Evolutionary conservation across 2,888 invertebrate species (phyloP), one percentile per base, ranked within the genome.

Genomic region (Mimachlamys varia): DNA sequence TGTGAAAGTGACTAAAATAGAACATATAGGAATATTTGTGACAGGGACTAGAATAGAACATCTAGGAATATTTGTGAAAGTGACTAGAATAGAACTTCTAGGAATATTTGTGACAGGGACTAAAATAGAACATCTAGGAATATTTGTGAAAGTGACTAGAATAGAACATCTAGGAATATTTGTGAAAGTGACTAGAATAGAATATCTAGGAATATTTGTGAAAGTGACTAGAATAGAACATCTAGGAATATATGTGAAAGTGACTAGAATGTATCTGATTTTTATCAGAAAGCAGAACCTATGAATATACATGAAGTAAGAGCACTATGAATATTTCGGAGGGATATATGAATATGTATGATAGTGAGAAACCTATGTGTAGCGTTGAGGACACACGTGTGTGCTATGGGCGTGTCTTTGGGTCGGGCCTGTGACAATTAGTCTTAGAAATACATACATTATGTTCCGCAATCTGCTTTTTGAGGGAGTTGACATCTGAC

Each of bases 401-500:
- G 76, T 76, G 76, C 27, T 76, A 33, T 76, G 76, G 76, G 76
- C 76, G 76, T 76, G 76, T 76, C 76, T 33, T 4, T 76, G 33
- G 76, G 76, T 12, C 10, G 33, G 27, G 76, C 76, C 76, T 33
- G 76, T 76, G 76, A 76, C 12, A 33, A 76, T 27, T 76, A 76
- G 76, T 33, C 76, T 27, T 76, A 76, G 76, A 76, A 53, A 33
- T 93, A 95, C 95, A 91, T 94, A 95, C 95, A 94, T 95, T 94
- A 92, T 94, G 94, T 91, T 95, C 95, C 88, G 94, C 92, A 76
- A 95, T 95, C 94, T 95, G 95, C 89, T 95, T 93, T 91, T 95
- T 95, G 87, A 96, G 94, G 55, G 94, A 94, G 53, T 94, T 94
- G 58, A 95, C 95, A 92, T 94, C 95, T 50, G 94, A 92, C 12